These are phyloP conservation scores for Macrophya annulata DNA, from an alignment of 2,888 invertebrate species.

Conservation along the genomic window DNA sequence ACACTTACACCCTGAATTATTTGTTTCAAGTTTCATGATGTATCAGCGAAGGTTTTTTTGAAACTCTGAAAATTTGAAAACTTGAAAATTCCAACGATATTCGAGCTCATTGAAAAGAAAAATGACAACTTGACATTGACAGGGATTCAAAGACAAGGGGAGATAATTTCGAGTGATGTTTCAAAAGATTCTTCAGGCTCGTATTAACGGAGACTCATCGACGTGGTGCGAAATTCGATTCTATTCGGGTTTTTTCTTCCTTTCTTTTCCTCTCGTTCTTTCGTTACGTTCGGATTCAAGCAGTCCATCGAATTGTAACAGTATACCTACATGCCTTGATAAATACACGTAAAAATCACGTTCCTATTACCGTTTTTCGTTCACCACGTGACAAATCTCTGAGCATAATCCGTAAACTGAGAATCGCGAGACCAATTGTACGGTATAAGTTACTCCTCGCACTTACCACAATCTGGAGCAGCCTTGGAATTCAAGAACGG, in stretches of 20 bases:
- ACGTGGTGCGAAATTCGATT: background rate
- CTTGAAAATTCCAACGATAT: background rate
- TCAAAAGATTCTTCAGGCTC: background rate
- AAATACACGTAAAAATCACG: background rate
- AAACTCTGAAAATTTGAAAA: background rate
- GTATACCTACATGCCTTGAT: background rate
- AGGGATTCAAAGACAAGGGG: background rate
- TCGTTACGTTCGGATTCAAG: background rate
- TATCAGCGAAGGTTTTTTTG: background rate
- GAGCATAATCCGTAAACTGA: constrained; percentile 16
- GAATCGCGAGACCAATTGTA: constrained; percentile 29
- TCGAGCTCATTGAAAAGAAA: background rate
- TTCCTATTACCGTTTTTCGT: background rate
- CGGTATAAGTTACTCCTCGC: constrained; percentile 30
- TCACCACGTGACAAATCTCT: background rate
- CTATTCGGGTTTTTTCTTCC: background rate
- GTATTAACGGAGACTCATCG: background rate
- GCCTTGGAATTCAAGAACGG: constrained; percentile 65
- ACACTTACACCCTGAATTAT: background rate
- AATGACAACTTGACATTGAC: background rate
- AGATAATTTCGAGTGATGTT: constrained; percentile 14
- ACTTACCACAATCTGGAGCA: constrained; percentile 65
- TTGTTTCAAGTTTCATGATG: background rate
- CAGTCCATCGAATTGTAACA: background rate
- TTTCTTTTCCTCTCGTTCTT: background rate